Base-by-base conservation (phyloP, 2,113 vertebrate genomes). In the Tetrax tetrax region DNA sequence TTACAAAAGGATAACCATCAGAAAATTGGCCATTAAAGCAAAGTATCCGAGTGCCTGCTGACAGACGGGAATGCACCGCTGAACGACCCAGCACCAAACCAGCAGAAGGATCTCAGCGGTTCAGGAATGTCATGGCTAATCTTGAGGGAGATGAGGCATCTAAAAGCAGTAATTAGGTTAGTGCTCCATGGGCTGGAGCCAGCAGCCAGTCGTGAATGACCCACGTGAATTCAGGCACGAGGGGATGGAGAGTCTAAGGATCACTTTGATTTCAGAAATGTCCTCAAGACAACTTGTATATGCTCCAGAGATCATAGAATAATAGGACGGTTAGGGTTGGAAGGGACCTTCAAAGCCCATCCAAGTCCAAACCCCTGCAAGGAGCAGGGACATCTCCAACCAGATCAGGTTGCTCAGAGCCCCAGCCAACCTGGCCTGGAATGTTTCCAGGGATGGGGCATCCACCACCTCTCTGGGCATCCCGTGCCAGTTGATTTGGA, bases 231-330 rank as follows among this genome's bases (percentile, higher is more conserved):
- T n/a, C 45, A 18, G 23, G 27, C 45, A 20, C 25, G 33, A 80
- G 24, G 16, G 33, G 6, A 35, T 10, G 25, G 48, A 43, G 38
- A 47, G 41, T 33, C 43, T 54, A 18, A 47, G 56, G 50, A n/a
- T 12, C 5, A 2, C n/a, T 70, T 43, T 41, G 41, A 41, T 41
- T 38, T 31, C 37, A 33, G 56, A n/a, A 61, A 80, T 7, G 10
- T 28, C 50, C n/a, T 47, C 18, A 28, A 41, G 48, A 57, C 18
- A 41, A 53, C 1, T 1, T 0, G 1, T 6, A 50, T 4, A 2
- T 10, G 43, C 12, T 63, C 29, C 33, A 41, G 41, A 41, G 41
- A 41, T 41, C 41, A 41, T 41, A 41, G 41, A 41, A 41, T 41
- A 41, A 41, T 41, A 41, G 41, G 13, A 41, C 14, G 41, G 41